A percentile compares a stretch with the other conserved stretches of the same genome.
Evolutionary conservation across 2,797 vertebrate genomes (phyloP).

Genomic region (Nasua narica): DNA sequence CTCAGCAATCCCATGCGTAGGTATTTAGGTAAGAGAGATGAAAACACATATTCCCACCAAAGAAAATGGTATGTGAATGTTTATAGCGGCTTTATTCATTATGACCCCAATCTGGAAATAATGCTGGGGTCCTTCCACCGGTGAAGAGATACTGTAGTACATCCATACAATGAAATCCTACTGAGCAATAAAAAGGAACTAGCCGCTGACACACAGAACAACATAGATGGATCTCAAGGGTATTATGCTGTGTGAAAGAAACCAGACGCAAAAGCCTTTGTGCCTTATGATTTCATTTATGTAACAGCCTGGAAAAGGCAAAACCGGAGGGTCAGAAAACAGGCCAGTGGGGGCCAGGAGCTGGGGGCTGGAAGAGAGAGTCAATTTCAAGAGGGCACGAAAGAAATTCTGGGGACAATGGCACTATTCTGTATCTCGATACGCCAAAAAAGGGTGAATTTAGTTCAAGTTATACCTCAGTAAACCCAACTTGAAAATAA

Average conservation of each 20-base stretch:
- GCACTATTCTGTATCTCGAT: neutral
- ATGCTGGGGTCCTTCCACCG: neutral
- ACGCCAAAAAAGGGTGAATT: neutral
- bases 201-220: neutral
- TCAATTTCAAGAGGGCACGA: neutral
- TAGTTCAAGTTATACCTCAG: neutral
- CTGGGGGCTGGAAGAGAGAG: neutral
- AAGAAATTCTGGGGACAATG: neutral
- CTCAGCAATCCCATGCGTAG: neutral
- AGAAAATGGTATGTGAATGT: neutral
- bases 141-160: neutral
- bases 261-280: neutral
- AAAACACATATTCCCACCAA: neutral
- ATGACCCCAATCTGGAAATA: neutral
- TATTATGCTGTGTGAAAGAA: neutral
- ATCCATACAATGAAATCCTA: neutral
- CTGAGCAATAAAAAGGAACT: neutral
- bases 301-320: neutral
- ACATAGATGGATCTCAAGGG: neutral
- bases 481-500: neutral
- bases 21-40: slow-evolving; percentile 14
- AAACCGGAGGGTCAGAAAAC: neutral
- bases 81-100: slow-evolving; percentile 11
- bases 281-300: neutral
- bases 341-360: neutral